Percentiles rank a stretch among this genome's conserved stretches.
These are phyloP conservation scores for Sitobion miscanthi DNA, from an alignment of 1,140 invertebrate species.

Conservation along the genomic window DNA sequence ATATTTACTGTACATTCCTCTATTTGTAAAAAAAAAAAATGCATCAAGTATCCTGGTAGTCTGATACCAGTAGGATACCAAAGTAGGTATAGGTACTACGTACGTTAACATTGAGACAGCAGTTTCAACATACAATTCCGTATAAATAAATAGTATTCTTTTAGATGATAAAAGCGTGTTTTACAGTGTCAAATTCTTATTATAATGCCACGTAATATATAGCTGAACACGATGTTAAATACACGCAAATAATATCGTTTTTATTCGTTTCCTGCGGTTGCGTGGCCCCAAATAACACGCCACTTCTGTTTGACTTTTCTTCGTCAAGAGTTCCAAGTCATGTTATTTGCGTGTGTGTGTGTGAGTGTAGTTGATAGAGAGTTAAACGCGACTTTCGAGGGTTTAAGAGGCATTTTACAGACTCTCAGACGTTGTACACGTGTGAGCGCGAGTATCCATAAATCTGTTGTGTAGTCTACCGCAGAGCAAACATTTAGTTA, in stretches of 20 bases:
- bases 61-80: too few relatives aligned
- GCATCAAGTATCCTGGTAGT: too few relatives aligned
- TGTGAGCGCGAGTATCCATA: background rate
- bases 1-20: too few relatives aligned
- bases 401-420: conserved; percentile 19
- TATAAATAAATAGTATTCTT: background rate
- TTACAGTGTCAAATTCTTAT: background rate
- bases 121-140: background rate
- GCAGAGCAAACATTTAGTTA: conserved; percentile 42
- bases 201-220: background rate
- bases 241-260: background rate
- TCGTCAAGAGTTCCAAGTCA: background rate
- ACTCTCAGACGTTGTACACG: background rate
- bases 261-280: background rate
- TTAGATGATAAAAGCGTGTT: background rate
- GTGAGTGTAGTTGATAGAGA: background rate
- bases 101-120: too few relatives aligned
- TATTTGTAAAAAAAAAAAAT: too few relatives aligned
- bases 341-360: background rate
- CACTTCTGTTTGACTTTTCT: background rate
- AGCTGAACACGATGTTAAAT: conserved; percentile 16
- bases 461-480: conserved; percentile 31
- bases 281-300: background rate
- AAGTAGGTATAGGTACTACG: too few relatives aligned
- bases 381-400: conserved; percentile 3